Base-by-base conservation (phyloP, 2,113 vertebrate genomes). In the Lepidothrix coronata region DNA sequence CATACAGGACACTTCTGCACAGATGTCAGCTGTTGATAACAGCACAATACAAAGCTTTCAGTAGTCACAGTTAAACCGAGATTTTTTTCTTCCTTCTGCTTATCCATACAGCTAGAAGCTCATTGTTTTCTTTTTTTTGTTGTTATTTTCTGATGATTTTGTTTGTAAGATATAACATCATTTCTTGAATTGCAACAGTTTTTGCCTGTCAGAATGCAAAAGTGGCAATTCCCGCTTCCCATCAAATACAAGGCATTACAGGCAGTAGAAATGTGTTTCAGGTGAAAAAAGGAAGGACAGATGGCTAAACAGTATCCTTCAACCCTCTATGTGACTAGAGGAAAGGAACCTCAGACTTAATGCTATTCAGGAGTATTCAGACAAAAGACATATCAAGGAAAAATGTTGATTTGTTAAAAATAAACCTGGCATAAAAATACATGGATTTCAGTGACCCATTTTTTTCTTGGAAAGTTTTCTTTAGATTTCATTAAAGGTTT, bases 1-100 rank as follows among this genome's bases (percentile, higher is more conserved):
- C 90, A 57, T 76, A 72, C 49, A 82, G 87, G 79, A 93, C 58
- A 68, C 75, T 82, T 82, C 80, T 88, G 51, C 88, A 81, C 95
- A 97, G 96, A 97, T 97, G 93, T 87, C 30, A 27, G 74, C 24
- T 87, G 72, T 83, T 82, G 94, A 95, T 90, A 94, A 93, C 54
- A 76, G 58, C 71, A 55, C 3, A 37, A 24, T 28, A 46, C 39
- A 93, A 95, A 94, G 91, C 27, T 85, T 89, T 94, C 59, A 63
- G 33, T 49, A 72, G 24, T 37, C 66, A 82, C 27, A 63, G 27
- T 62, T 48, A 86, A 93, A 93, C 77, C 10, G 6, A 55, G n/a
- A 35, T 2, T 27, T 37, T 49, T 85, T n/a, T 66, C 33, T 31
- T 20, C 3, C 12, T 43, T 86, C 48, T 94, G 57, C 19, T 77